Percentiles rank a stretch among this genome's conserved stretches.
Conservation (phyloP, 2,888 invertebrate species). For the Idaea biselata region DNA sequence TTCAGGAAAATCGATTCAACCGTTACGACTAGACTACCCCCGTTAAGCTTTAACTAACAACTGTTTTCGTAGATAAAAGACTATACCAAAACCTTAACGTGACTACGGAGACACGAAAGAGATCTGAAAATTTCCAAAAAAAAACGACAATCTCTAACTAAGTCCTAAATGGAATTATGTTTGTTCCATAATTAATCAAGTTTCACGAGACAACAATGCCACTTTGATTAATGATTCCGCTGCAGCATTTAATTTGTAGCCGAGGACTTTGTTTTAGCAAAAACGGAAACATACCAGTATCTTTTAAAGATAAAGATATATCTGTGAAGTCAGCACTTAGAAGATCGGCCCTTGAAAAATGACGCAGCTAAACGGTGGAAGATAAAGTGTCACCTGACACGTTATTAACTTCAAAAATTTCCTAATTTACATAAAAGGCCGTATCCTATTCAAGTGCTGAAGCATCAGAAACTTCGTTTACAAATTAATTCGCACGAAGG, state of each 20-base stretch:
- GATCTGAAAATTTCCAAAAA: background rate
- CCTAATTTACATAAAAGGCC: background rate
- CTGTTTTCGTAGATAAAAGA: background rate
- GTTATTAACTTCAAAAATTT: background rate
- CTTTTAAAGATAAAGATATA: background rate
- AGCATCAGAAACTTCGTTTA: background rate
- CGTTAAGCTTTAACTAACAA: background rate
- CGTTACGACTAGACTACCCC: too few species aligned
- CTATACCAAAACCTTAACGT: background rate
- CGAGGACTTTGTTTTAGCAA: background rate
- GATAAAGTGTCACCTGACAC: background rate
- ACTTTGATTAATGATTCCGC: background rate
- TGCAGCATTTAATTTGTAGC: background rate
- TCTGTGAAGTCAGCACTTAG: background rate
- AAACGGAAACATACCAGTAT: background rate
- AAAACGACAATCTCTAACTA: background rate
- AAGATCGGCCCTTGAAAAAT: background rate
- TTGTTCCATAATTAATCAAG: conserved; percentile 1
- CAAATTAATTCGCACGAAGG: background rate
- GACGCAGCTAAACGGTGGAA: background rate
- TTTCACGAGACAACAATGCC: background rate
- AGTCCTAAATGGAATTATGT: background rate
- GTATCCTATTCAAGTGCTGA: background rate
- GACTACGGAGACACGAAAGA: background rate
- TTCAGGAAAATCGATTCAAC: too few species aligned